Base-by-base conservation (phyloP, 2,113 vertebrate genomes). In the Thunnus thynnus region DNA sequence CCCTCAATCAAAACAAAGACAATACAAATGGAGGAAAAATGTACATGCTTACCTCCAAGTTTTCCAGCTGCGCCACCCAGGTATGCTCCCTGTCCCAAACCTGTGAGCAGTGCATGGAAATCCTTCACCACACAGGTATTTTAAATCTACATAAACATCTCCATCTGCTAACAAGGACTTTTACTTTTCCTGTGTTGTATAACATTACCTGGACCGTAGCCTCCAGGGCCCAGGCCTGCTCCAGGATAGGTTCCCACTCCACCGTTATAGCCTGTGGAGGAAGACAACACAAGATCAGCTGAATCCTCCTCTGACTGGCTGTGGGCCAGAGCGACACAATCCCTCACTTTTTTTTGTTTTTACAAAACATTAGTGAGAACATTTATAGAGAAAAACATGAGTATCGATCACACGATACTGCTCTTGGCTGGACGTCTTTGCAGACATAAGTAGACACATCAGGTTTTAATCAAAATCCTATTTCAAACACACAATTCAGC, bases 181-280 rank as follows among this genome's bases (percentile, higher is more conserved):
- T 11, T 62, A 17, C 12, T 17, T 11, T 36, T 41, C 0, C 0
- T 25, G 47, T 69, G 6, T 22, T 22, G 67, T 6, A 9, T 30
- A 51, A 13, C 27, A 16, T 89, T 82, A 94, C 94, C 94, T 91
- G 91, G 30, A 75, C 94, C 94, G 3, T 94, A 95, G 36, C 90
- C 90, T 1, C 84, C 91, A 3, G 84, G 3, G 1, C 85, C 80
- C 55, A 89, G 80, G 5, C 55, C 78, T 1, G 89, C 82, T 78
- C 94, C 94, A 47, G 83, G 83, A 70, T 94, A 95, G 74, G 89
- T 88, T 17, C 92, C 93, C 3, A 87, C 70, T 67, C 91, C 92
- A 6, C 77, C 87, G 0, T 70, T 4, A 17, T 92, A 94, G 60
- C 95, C 95, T 95, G 88, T 16, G 36, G 22, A 83, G 22, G 46